These are phyloP conservation scores for Myrmecobius fasciatus DNA, from an alignment of 2,113 vertebrate genomes.

Conservation along the genomic window DNA sequence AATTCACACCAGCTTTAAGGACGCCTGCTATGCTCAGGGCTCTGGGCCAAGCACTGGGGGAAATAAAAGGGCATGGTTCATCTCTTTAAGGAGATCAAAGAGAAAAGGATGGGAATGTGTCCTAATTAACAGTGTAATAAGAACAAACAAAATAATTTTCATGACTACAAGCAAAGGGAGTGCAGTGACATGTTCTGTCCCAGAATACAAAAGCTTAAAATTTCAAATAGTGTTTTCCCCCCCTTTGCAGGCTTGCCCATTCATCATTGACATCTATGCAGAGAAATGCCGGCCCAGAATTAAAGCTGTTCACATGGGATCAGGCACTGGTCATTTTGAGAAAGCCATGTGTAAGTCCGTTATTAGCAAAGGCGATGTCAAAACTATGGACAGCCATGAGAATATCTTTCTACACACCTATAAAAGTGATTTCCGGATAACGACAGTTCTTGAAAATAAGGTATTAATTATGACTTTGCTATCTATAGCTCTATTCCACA, in stretches of 20 bases:
- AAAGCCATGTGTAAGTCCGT: conserved; percentile 89
- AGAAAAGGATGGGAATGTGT: neutral
- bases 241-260: conserved; percentile 90
- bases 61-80: neutral
- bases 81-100: neutral
- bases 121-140: conserved; percentile 24
- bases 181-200: neutral
- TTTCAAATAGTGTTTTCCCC: conserved; percentile 12
- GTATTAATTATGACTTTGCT: conserved; percentile 77
- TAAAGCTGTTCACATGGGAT: conserved; percentile 86
- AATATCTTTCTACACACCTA: conserved; percentile 87
- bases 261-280: conserved; percentile 87
- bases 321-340: conserved; percentile 87
- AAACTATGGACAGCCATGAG: conserved; percentile 86
- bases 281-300: conserved; percentile 87
- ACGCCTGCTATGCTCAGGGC: neutral
- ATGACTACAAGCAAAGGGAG: neutral
- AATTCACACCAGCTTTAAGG: neutral
- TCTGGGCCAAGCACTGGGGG: neutral
- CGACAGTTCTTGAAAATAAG: conserved; percentile 93
- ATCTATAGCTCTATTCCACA: neutral
- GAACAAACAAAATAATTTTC: conserved; percentile 9
- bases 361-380: conserved; percentile 84
- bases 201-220: neutral
- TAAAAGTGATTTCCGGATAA: conserved; percentile 87